Conservation (phyloP, 2,797 vertebrate species). For the Nasua narica region DNA sequence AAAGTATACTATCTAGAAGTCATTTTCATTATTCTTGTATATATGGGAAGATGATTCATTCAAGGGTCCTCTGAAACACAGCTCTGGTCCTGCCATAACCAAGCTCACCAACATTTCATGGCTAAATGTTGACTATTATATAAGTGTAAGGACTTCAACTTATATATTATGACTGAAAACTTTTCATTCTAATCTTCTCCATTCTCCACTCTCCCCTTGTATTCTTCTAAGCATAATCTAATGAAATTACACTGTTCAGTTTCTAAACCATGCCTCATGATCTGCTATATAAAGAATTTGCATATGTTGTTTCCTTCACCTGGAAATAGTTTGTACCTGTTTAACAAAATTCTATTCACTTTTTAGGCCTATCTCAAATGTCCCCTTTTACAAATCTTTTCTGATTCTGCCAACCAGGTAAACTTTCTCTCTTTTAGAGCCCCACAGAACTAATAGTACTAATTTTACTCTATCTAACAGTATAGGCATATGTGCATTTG, state of each 20-base stretch:
- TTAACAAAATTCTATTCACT: neutral
- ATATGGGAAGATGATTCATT: neutral
- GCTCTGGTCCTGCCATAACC: neutral
- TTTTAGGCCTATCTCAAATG: neutral
- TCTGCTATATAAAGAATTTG: neutral
- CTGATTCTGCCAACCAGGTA: neutral
- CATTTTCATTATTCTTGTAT: neutral
- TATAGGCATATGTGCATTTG: neutral
- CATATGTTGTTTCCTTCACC: neutral
- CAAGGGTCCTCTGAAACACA: neutral
- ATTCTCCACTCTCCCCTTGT: neutral
- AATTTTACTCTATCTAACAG: neutral
- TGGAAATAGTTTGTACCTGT: neutral
- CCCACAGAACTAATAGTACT: neutral
- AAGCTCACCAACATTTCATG: neutral
- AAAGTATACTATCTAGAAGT: neutral
- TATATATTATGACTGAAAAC: neutral
- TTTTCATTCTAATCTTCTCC: neutral
- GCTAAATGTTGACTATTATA: neutral
- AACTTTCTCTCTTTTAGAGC: neutral
- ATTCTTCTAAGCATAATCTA: neutral
- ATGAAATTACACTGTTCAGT: neutral
- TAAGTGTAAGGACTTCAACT: neutral
- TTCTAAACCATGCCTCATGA: neutral
- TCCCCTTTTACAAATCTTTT: neutral